Evolutionary conservation across 1,140 invertebrate species (phyloP), one percentile per base, ranked within the genome.

Genomic region (Trinorchestia longiramus): DNA sequence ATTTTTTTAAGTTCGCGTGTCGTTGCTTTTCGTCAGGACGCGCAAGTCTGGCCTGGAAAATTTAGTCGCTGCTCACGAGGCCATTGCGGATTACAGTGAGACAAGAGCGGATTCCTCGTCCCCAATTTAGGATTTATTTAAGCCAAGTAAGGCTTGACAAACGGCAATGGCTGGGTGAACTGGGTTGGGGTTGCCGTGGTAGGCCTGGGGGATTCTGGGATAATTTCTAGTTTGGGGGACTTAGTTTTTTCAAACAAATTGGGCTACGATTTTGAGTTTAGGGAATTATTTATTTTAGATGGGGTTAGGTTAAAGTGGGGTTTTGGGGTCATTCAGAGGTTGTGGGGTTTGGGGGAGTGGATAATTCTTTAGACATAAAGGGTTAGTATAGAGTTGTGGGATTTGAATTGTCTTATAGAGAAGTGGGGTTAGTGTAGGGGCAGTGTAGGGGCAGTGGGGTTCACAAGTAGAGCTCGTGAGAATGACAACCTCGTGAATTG

Each of bases 81-180:
- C 88, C 28, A 42, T 91, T 91, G 88, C 41, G 88, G 88, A 91
- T 91, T 91, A 91, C 88, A 91, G 88, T 42, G 88, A 91, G 88
- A 91, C 88, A 91, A 91, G 88, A 91, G 41, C 41, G 88, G 88
- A 91, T 91, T 91, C 43, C 88, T 91, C 4, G 88, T 91, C 41
- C 28, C 88, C 88, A 91, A 91, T 91, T 91, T 91, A 91, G 88
- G 88, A 91, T 77, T 77, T 77, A 77, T 42, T 91, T 91, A 91
- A 91, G 88, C 88, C 88, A 91, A 91, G 88, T 43, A 91, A 91
- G 88, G 88, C 88, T 42, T 91, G 88, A 91, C 43, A 91, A 91
- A 91, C 88, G 88, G 41, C 28, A 28, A 77, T 23, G 15, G 62
- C 88, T 91, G 41, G 88, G 88, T 91, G 15, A 77, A 77, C 62